Conservation (phyloP, 2,113 vertebrate genomes). For the Oncorhynchus mykiss region DNA sequence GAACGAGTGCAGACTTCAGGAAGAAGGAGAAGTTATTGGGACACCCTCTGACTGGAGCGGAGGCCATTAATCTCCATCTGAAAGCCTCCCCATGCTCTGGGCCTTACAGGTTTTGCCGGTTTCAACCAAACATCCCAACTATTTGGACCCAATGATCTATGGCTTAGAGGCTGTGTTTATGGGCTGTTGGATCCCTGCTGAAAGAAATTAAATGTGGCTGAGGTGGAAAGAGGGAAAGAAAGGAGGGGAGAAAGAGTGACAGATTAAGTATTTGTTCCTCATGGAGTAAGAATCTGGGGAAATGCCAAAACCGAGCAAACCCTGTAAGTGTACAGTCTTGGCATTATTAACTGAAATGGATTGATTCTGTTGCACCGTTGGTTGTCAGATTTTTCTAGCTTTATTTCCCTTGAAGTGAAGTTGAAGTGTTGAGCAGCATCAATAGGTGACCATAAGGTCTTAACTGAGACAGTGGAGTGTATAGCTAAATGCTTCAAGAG, state of each 20-base stretch:
- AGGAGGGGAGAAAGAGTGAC: not conserved
- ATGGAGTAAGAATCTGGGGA: not conserved
- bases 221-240: not conserved
- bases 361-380: slow-evolving; percentile 32
- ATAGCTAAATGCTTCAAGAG: slow-evolving; percentile 16
- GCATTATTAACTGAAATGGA: slow-evolving; percentile 48
- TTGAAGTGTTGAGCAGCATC: slow-evolving; percentile 15
- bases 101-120: slow-evolving; percentile 65
- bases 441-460: slow-evolving; percentile 4
- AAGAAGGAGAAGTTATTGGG: slow-evolving; percentile 27
- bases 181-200: slow-evolving; percentile 9
- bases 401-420: slow-evolving; percentile 9
- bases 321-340: slow-evolving; percentile 60
- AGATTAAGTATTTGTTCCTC: not conserved
- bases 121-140: slow-evolving; percentile 39
- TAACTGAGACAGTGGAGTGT: slow-evolving; percentile 20
- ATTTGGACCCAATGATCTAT: slow-evolving; percentile 36
- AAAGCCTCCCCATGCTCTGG: slow-evolving; percentile 47
- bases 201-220: not conserved
- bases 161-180: slow-evolving; percentile 2
- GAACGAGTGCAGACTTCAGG: too few species aligned
- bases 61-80: slow-evolving; percentile 37
- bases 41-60: too few species aligned
- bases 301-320: slow-evolving; percentile 32
- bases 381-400: slow-evolving; percentile 22